Evolutionary conservation across 2,797 vertebrate species (phyloP).

Genomic region (Sus cebifrons): DNA sequence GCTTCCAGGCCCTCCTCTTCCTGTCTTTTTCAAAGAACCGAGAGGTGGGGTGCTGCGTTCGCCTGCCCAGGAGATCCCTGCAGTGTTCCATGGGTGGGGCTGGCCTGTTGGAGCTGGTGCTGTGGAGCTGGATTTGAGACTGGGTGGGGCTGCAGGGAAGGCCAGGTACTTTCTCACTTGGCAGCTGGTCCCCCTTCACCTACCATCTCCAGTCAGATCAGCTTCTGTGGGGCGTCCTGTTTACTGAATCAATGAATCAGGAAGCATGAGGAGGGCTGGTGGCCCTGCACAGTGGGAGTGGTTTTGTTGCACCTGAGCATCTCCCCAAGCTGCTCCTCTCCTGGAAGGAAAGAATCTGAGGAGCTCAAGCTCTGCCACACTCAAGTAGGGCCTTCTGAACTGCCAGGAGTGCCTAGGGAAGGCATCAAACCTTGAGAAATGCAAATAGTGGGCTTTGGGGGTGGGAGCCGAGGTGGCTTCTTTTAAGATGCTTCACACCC

Average conservation of each 20-base stretch:
- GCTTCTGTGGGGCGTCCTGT: background rate
- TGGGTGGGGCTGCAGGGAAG: conserved; percentile 67
- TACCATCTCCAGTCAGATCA: conserved; percentile 69
- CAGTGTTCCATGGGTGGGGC: conserved; percentile 16
- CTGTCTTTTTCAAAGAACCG: background rate
- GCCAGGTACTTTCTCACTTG: conserved; percentile 52
- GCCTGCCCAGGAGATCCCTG: background rate
- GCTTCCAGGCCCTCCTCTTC: background rate
- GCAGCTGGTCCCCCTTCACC: conserved; percentile 20
- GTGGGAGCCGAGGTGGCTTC: too few species aligned
- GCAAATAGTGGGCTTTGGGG: background rate
- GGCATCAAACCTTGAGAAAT: background rate
- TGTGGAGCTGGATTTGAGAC: conserved; percentile 67
- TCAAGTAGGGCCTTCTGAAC: background rate
- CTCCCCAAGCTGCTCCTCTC: background rate
- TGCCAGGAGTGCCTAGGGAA: background rate
- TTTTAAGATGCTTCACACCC: background rate
- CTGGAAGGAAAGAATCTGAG: conserved; percentile 9
- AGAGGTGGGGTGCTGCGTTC: background rate
- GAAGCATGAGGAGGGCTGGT: background rate
- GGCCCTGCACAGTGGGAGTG: rapidly evolving
- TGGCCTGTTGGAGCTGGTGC: conserved; percentile 67
- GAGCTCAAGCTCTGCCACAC: background rate
- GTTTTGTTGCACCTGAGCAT: background rate
- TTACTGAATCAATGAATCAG: background rate